Conservation (phyloP, 2,888 invertebrate genomes). For the Polymixis lichenea region DNA sequence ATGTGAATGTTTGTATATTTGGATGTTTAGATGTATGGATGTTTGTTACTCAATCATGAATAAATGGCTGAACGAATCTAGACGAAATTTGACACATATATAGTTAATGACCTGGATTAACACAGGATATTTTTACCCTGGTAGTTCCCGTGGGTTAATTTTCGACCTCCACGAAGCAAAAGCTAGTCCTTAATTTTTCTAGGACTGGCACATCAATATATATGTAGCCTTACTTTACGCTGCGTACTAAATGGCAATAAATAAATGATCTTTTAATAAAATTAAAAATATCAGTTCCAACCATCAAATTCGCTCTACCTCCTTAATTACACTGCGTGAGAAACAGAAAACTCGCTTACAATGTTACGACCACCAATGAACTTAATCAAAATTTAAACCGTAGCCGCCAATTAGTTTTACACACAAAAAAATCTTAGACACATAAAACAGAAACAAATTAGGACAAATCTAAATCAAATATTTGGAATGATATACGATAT, state of each 20-base stretch:
- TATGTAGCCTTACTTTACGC: not conserved
- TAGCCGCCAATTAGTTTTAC: constrained; percentile 57
- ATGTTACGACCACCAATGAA: constrained; percentile 53
- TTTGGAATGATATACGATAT: constrained; percentile 49
- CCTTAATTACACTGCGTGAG: constrained; percentile 43
- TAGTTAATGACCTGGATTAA: too few relatives aligned
- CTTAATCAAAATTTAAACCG: constrained; percentile 49
- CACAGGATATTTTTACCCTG: too few relatives aligned
- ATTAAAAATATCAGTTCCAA: constrained; percentile 14
- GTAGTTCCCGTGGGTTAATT: too few relatives aligned
- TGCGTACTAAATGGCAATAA: constrained; percentile 14
- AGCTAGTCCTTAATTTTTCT: too few relatives aligned
- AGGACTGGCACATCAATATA: too few relatives aligned
- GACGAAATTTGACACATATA: too few relatives aligned
- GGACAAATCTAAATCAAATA: constrained; percentile 59
- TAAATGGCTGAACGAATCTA: too few relatives aligned
- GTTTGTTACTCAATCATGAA: too few relatives aligned
- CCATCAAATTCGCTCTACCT: constrained; percentile 34
- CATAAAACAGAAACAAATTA: constrained; percentile 49
- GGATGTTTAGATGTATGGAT: too few relatives aligned
- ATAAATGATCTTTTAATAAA: constrained; percentile 9
- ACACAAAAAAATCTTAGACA: constrained; percentile 50
- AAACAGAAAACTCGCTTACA: constrained; percentile 45
- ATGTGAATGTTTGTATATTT: too few relatives aligned
- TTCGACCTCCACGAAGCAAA: too few relatives aligned